Conservation (phyloP, 2,888 invertebrate genomes). For the Cylindroiulus punctatus region DNA sequence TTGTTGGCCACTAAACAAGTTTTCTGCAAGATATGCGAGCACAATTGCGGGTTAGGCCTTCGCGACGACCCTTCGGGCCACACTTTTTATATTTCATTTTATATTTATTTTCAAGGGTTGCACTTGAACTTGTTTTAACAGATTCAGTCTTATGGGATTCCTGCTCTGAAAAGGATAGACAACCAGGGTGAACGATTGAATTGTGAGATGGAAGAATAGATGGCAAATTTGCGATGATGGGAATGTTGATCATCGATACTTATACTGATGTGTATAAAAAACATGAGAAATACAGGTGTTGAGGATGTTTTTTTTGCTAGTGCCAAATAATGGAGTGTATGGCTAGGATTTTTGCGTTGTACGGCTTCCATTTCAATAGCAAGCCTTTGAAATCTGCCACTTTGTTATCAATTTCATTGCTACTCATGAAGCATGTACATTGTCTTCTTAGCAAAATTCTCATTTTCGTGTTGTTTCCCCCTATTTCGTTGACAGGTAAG, state of each 20-base stretch:
- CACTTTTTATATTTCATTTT: not conserved
- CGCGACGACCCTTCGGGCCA: constrained; percentile 33
- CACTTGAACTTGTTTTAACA: constrained; percentile 43
- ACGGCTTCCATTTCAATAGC: constrained; percentile 15
- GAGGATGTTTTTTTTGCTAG: not conserved
- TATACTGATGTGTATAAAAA: constrained; percentile 15
- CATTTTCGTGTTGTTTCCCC: not conserved
- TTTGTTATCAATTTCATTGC: constrained; percentile 17
- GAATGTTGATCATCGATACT: constrained; percentile 47
- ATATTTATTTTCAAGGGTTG: constrained; percentile 44
- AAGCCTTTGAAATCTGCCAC: constrained; percentile 21
- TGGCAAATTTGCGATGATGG: constrained; percentile 45
- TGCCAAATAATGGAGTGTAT: not conserved
- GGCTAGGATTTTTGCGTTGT: not conserved
- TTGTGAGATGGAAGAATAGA: constrained; percentile 16
- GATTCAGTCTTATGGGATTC: constrained; percentile 43
- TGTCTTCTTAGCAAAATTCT: not conserved
- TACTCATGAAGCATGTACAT: not conserved
- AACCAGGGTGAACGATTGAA: constrained; percentile 41
- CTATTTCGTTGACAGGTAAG: not conserved
- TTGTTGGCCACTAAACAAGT: constrained; percentile 44
- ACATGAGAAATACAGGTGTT: constrained; percentile 27
- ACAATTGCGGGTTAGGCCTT: constrained; percentile 24
- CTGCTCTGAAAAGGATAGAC: constrained; percentile 40
- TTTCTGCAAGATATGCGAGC: constrained; percentile 21